Percentiles rank a stretch among this genome's conserved stretches.
Evolutionary conservation across 37 sponge, comb jelly and placozoan genomes (phyloP).

Genomic region (Ianthella basta): DNA sequence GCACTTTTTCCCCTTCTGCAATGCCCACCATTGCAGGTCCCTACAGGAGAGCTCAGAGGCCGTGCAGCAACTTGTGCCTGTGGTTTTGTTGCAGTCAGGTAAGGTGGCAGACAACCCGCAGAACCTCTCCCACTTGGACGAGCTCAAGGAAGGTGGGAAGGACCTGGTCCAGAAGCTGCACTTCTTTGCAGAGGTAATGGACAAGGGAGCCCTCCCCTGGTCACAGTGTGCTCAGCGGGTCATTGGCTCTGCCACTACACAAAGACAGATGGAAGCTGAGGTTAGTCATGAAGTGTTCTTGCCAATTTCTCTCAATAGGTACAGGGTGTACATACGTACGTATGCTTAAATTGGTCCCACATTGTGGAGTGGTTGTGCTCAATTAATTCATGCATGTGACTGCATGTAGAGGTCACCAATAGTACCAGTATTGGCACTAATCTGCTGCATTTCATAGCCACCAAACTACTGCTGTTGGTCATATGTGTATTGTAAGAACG

Average conservation of each 20-base stretch:
- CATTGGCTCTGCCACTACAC: constrained; percentile 48
- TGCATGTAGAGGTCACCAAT: too few species aligned
- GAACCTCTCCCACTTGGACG: constrained; percentile 14
- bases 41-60: not conserved
- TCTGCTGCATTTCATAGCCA: too few species aligned
- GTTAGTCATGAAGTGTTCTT: constrained; percentile 5
- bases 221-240: constrained; percentile 62
- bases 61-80: not conserved
- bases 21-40: not conserved
- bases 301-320: not conserved
- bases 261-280: constrained; percentile 48
- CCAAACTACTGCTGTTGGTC: too few species aligned
- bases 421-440: too few species aligned
- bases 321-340: too few species aligned
- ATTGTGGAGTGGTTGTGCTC: too few species aligned
- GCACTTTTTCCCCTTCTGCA: too few species aligned
- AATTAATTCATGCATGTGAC: too few species aligned
- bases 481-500: too few species aligned
- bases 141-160: constrained; percentile 22
- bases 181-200: constrained; percentile 4
- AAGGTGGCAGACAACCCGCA: constrained; percentile 25
- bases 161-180: constrained; percentile 3
- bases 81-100: not conserved
- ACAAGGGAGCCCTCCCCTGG: constrained; percentile 71
- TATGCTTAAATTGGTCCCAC: too few species aligned